phyloP scores from a whole-genome alignment of 2,797 vertebrate species.

The Arctocebus calabarensis region DNA sequence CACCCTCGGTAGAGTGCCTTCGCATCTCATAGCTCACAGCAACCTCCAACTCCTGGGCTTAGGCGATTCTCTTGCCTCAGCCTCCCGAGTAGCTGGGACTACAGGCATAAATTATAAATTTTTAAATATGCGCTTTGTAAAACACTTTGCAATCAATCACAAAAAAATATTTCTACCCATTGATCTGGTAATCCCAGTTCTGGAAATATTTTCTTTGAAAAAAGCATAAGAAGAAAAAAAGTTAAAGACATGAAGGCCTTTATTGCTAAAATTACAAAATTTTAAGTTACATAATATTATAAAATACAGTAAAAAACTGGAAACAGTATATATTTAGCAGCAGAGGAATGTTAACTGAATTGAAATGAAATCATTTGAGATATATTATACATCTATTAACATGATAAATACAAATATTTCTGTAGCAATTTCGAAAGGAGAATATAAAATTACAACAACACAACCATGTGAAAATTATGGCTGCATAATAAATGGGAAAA shows the following conservation, averaged over 20 bases:
- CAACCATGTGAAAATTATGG: conserved; percentile 17
- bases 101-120: not conserved
- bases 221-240: conserved; percentile 22
- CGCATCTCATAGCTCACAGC: too few species aligned
- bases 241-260: not conserved
- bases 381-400: not conserved
- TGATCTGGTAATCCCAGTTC: not conserved
- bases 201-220: not conserved
- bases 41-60: too few species aligned
- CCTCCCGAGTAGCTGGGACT: too few species aligned
- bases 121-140: not conserved
- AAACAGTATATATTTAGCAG: conserved; percentile 22
- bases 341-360: conserved; percentile 1
- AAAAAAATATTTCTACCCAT: not conserved
- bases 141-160: not conserved
- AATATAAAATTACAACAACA: conserved; percentile 28
- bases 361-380: not conserved
- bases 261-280: conserved; percentile 16
- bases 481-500: not conserved
- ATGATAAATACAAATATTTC: conserved; percentile 17
- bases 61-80: too few species aligned
- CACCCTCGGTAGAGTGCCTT: too few species aligned
- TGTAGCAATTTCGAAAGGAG: conserved; percentile 43
- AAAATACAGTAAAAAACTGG: conserved; percentile 44
- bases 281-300: conserved; percentile 24